These are phyloP conservation scores for Erebia ligea DNA, from an alignment of 2,888 invertebrate genomes.

Conservation along the genomic window DNA sequence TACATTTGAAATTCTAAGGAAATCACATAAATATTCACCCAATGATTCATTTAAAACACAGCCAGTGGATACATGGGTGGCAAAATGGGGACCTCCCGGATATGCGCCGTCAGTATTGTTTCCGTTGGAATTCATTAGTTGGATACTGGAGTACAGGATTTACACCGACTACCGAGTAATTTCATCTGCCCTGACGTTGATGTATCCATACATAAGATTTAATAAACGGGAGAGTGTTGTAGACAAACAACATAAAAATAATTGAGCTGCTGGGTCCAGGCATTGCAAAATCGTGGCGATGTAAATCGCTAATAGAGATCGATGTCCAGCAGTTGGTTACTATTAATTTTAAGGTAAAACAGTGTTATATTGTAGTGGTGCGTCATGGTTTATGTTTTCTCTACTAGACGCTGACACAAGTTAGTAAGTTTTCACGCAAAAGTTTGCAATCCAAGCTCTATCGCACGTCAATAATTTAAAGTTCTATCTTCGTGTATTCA, in stretches of 20 bases:
- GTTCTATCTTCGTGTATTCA: background rate
- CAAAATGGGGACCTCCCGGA: slow-evolving; percentile 35
- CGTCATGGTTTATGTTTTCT: too few relatives aligned
- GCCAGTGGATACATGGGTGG: background rate
- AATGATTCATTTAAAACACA: background rate
- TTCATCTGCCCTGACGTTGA: slow-evolving; percentile 33
- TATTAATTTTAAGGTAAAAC: too few relatives aligned
- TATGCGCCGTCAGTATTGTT: slow-evolving; percentile 41
- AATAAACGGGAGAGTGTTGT: too few relatives aligned
- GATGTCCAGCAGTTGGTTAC: too few relatives aligned
- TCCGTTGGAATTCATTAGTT: slow-evolving; percentile 44
- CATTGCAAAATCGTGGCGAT: too few relatives aligned
- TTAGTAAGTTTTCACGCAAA: background rate
- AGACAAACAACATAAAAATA: too few relatives aligned
- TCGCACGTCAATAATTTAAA: background rate
- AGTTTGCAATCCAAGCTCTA: background rate
- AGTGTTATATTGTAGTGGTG: too few relatives aligned
- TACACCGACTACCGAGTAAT: slow-evolving; percentile 29
- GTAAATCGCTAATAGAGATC: too few relatives aligned
- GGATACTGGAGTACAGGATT: slow-evolving; percentile 37
- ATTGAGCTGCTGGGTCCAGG: too few relatives aligned
- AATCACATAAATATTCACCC: slow-evolving; percentile 11
- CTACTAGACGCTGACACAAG: background rate
- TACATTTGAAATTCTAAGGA: slow-evolving; percentile 12
- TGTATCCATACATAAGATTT: slow-evolving; percentile 14